Conservation (phyloP, 2,888 invertebrate genomes). For the Drosophila stalkeri region DNA sequence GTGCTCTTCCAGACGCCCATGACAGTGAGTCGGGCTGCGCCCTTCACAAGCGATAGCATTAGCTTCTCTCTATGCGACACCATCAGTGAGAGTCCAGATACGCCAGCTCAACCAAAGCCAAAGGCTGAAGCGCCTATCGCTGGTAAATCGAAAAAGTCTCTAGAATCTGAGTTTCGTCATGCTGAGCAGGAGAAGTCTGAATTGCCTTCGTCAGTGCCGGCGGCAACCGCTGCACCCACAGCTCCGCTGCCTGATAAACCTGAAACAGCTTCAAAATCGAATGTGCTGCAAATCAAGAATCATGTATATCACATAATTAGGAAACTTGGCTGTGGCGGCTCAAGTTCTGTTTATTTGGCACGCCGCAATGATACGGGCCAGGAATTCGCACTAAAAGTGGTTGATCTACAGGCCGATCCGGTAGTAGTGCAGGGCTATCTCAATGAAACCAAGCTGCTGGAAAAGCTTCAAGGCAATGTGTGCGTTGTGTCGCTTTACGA, state of each 20-base stretch:
- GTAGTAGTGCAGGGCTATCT: slow-evolving; percentile 91
- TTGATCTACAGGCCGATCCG: slow-evolving; percentile 91
- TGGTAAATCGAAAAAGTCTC: slow-evolving; percentile 74
- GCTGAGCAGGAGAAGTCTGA: slow-evolving; percentile 30
- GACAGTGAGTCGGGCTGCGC: slow-evolving; percentile 79
- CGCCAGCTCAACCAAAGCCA: slow-evolving; percentile 45
- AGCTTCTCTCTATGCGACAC: slow-evolving; percentile 82
- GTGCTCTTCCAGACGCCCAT: slow-evolving; percentile 85
- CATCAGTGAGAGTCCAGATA: slow-evolving; percentile 77
- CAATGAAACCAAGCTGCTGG: slow-evolving; percentile 94
- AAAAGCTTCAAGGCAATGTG: slow-evolving; percentile 92
- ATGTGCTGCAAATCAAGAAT: slow-evolving; percentile 88
- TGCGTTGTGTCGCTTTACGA: slow-evolving; percentile 94
- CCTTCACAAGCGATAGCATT: slow-evolving; percentile 80
- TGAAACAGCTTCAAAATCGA: slow-evolving; percentile 25
- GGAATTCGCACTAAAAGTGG: slow-evolving; percentile 86
- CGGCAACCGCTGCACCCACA: background rate
- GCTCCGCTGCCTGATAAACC: slow-evolving; percentile 17
- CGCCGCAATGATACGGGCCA: slow-evolving; percentile 73
- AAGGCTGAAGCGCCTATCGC: slow-evolving; percentile 20
- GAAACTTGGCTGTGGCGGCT: slow-evolving; percentile 94
- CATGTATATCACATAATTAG: slow-evolving; percentile 90
- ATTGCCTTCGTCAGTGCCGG: background rate
- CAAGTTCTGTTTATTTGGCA: slow-evolving; percentile 90
- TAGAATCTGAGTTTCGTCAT: slow-evolving; percentile 67